Evolutionary conservation across 2,113 vertebrate genomes (phyloP), one percentile per base, ranked within the genome.

Genomic region (Macrotus californicus): DNA sequence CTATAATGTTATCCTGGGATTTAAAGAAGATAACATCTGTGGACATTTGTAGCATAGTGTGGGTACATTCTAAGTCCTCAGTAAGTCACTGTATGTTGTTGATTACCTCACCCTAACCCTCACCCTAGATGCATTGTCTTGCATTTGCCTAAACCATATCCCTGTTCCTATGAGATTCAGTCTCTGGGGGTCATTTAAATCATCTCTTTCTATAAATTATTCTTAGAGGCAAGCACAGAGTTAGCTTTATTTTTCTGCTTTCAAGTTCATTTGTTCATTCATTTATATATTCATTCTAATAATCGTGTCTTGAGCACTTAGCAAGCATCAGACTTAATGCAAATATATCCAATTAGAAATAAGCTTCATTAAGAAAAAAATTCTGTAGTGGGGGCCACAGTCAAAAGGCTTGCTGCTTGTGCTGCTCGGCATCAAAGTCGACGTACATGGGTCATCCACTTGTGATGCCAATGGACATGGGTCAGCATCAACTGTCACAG

Each of bases 211-310:
- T 34, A 54, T 72, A 87, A 82, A 36, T 50, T 48, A 81, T 85
- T 85, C 18, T 66, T 67, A 86, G 21, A 91, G 64, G 6, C 3
- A 92, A 56, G 16, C 34, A 92, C 46, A 88, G 41, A 48, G 59
- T 72, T 88, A 90, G 50, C 14, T 95, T 94, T 36, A 39, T 43
- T 73, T 85, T 91, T 61, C 48, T 94, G 39, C n/a, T 92, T 92
- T 59, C 50, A 72, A 95, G 34, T 81, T 85, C 24, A 46, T 48
- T 80, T 81, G 22, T 86, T 56, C 16, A 50, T 73, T 89, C 29
- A 79, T 56, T 89, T 48, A 69, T 46, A 67, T 26, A 39, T 67
- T 43, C 26, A 90, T 91, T 95, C 50, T 91, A 90, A 87, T 85
- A 73, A 59, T 73, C 6, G 34, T 61, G 59, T 73, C 43, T 12